Conservation (phyloP, 35 echinoderm and acorn worm species). For the Stichopus chloronotus region DNA sequence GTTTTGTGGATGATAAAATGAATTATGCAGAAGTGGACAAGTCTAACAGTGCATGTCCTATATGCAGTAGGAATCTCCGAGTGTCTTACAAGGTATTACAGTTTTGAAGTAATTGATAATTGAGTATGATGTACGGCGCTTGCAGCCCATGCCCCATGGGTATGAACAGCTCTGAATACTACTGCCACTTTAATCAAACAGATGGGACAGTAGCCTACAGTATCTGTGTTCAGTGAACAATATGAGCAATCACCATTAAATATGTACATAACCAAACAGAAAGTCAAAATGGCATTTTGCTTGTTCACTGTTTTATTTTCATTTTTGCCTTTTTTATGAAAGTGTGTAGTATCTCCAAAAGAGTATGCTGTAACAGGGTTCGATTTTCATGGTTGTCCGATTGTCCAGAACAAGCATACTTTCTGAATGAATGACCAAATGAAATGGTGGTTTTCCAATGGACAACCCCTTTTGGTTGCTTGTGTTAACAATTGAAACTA, state of each 20-base stretch:
- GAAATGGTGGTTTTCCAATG: too few species aligned
- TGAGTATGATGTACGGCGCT: background rate
- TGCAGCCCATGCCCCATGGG: background rate
- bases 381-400: too few species aligned
- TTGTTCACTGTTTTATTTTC: too few species aligned
- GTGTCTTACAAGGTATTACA: slow-evolving; percentile 76
- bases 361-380: too few species aligned
- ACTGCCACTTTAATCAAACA: background rate
- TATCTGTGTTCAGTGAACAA: background rate
- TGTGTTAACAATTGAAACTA: too few species aligned
- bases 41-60: slow-evolving; percentile 71
- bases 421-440: too few species aligned
- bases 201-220: background rate
- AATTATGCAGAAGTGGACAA: slow-evolving; percentile 24
- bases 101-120: background rate
- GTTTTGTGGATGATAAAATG: slow-evolving; percentile 36
- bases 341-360: too few species aligned
- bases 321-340: too few species aligned
- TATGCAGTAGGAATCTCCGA: slow-evolving; percentile 74
- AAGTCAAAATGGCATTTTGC: too few species aligned
- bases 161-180: background rate
- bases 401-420: too few species aligned
- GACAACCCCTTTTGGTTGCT: too few species aligned
- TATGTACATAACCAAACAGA: too few species aligned
- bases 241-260: background rate